Evolutionary conservation across 2,797 vertebrate species (phyloP).

Genomic region (Betta splendens): DNA sequence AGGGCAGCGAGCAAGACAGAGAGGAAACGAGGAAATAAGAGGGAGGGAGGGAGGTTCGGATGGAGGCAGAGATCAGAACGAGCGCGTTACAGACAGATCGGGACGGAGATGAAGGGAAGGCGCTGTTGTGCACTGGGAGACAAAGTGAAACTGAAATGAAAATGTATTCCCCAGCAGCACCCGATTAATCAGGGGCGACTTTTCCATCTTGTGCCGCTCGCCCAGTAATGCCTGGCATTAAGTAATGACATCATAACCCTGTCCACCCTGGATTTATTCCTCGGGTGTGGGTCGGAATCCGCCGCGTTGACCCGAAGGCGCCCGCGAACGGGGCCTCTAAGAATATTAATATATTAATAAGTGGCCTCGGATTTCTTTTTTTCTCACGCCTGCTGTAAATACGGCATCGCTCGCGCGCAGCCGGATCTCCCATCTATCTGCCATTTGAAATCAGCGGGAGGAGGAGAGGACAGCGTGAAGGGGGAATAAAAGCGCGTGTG

Average conservation of each 20-base stretch:
- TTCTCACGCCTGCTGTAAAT: constrained; percentile 66
- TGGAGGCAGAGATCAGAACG: constrained; percentile 45
- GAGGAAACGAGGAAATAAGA: constrained; percentile 34
- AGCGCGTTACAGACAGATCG: constrained; percentile 49
- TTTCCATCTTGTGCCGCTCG: constrained; percentile 76
- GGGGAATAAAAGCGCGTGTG: constrained; percentile 39
- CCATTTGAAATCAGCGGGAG: constrained; percentile 43
- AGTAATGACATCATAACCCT: constrained; percentile 79
- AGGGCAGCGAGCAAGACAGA: constrained; percentile 35
- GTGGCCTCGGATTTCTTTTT: constrained; percentile 42
- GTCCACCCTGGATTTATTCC: constrained; percentile 70
- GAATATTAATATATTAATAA: constrained; percentile 69
- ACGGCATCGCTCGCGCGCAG: constrained; percentile 37
- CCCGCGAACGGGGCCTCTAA: constrained; percentile 42
- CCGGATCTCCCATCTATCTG: constrained; percentile 37
- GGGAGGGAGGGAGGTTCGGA: constrained; percentile 19
- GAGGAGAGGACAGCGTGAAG: constrained; percentile 26
- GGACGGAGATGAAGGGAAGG: constrained; percentile 47
- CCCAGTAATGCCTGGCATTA: constrained; percentile 76
- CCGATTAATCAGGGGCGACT: constrained; percentile 76
- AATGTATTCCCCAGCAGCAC: constrained; percentile 71
- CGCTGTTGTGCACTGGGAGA: constrained; percentile 43
- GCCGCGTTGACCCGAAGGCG: constrained; percentile 58
- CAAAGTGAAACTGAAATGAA: constrained; percentile 66
- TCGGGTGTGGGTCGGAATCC: constrained; percentile 61